Conservation (phyloP, 2,888 invertebrate species). For the Dastarcus helophoroides region DNA sequence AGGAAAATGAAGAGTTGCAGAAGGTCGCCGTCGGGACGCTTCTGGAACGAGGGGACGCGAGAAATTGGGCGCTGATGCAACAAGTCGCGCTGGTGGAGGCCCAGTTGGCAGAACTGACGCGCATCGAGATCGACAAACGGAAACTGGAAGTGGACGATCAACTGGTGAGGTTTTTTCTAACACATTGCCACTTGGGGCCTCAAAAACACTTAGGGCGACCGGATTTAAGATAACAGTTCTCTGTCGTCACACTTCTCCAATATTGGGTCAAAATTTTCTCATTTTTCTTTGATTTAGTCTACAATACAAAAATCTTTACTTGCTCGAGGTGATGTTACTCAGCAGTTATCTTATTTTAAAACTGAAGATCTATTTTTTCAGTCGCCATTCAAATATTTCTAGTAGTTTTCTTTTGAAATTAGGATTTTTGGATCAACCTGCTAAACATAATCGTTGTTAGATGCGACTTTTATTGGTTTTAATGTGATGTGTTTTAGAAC, state of each 20-base stretch:
- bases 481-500: no score
- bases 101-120: slow-evolving; percentile 59
- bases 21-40: slow-evolving; percentile 60
- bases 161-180: slow-evolving; percentile 45
- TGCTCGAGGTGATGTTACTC: not conserved
- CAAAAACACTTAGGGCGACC: no score
- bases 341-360: not conserved
- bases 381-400: no score
- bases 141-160: slow-evolving; percentile 55
- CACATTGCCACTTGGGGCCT: no score
- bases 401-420: no score
- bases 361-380: slow-evolving; percentile 14
- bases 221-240: no score
- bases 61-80: slow-evolving; percentile 64
- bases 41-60: slow-evolving; percentile 60
- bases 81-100: slow-evolving; percentile 62
- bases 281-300: no score
- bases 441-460: no score
- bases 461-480: no score
- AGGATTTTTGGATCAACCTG: no score
- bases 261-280: no score
- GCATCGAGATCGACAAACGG: slow-evolving; percentile 59
- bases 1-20: slow-evolving; percentile 59
- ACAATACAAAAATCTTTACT: not conserved
- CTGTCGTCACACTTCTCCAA: no score